Evolutionary conservation across 2,888 invertebrate species (phyloP).

Genomic region (Oscheius sp.): DNA sequence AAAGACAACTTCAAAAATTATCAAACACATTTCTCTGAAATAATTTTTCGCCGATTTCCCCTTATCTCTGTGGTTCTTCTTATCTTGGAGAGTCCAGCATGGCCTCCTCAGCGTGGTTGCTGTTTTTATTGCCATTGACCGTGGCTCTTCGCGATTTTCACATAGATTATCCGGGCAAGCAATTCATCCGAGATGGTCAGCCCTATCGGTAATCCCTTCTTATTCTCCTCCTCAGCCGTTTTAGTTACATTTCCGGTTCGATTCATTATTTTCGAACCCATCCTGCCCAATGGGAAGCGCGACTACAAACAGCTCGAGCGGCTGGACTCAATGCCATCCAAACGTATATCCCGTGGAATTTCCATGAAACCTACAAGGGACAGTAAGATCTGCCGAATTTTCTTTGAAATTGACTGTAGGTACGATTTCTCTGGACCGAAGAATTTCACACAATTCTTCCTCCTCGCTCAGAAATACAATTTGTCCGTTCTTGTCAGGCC

Average conservation of each 20-base stretch:
- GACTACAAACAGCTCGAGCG: conserved; percentile 76
- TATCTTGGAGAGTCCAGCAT: conserved; percentile 3
- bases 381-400: conserved; percentile 30
- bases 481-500: conserved; percentile 57
- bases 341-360: conserved; percentile 64
- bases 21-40: too few species aligned
- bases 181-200: conserved; percentile 36
- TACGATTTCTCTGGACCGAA: conserved; percentile 44
- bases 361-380: conserved; percentile 47
- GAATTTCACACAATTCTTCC: conserved; percentile 59
- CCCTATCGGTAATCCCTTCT: conserved; percentile 24
- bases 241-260: conserved; percentile 78
- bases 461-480: conserved; percentile 51
- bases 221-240: neutral
- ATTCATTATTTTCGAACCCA: conserved; percentile 89
- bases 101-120: conserved; percentile 11
- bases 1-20: too few species aligned
- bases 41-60: too few species aligned
- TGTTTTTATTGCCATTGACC: neutral
- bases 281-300: conserved; percentile 83
- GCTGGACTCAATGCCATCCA: conserved; percentile 77
- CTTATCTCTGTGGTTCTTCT: too few species aligned
- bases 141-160: conserved; percentile 14
- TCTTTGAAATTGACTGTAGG: conserved; percentile 39
- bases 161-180: conserved; percentile 32